Evolutionary conservation across 2,888 invertebrate genomes (phyloP).

Genomic region (Rotaria sp.): DNA sequence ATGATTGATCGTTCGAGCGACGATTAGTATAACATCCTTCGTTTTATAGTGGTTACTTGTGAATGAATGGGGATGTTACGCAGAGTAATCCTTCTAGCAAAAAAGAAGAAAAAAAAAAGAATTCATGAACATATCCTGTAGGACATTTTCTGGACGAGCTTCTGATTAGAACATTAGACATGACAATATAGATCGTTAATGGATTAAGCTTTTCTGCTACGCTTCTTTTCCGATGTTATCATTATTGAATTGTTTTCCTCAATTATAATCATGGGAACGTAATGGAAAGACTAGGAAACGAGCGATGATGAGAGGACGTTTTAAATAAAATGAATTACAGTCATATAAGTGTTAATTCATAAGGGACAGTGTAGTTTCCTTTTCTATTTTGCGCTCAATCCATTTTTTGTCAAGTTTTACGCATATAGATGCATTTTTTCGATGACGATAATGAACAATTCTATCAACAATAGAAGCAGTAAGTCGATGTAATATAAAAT

Average conservation of each 20-base stretch:
- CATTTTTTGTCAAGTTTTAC: neutral
- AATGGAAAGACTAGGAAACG: neutral
- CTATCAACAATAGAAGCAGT: neutral
- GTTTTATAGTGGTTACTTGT: neutral
- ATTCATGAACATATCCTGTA: neutral
- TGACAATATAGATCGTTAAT: neutral
- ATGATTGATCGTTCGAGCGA: neutral
- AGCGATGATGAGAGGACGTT: neutral
- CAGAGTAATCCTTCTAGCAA: neutral
- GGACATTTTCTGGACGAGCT: neutral
- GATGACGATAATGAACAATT: neutral
- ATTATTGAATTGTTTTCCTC: neutral
- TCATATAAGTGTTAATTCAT: neutral
- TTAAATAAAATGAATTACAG: neutral
- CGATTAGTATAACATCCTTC: neutral
- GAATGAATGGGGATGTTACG: neutral
- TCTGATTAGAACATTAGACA: neutral
- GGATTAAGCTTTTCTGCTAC: neutral
- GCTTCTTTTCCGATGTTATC: neutral
- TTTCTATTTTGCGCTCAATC: neutral
- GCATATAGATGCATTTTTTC: neutral
- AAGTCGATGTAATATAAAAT: neutral
- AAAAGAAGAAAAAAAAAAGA: neutral
- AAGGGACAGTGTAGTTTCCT: neutral
- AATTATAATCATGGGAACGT: neutral